Base-by-base conservation (phyloP, 2,797 vertebrate genomes). In the Silurus lanzhouensis region DNA sequence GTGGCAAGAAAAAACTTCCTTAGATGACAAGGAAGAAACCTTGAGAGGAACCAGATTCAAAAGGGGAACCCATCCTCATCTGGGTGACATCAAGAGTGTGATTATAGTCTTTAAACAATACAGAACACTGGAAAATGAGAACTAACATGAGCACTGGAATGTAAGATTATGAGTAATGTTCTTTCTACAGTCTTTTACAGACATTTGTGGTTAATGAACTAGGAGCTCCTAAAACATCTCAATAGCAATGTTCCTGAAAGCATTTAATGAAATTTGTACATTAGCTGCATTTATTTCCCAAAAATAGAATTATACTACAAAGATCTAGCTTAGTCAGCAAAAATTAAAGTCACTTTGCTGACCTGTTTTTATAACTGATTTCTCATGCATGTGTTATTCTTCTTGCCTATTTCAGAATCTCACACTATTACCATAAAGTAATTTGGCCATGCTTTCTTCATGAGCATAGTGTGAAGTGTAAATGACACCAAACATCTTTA, bases 371-470 rank as follows among this genome's bases (percentile, higher is more conserved):
- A 72, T 57, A 52, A 14, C 27, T 48, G 27, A 82, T 67, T 84
- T 78, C 72, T 80, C 88, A 86, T 79, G 1, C 72, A 20, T 72
- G 68, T 88, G 86, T 70, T 81, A 86, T 84, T 84, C 57, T 66
- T 77, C 52, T 67, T 20, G 72, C 71, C 60, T 86, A 79, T 89
- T 87, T 86, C 60, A 82, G 83, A 77, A 89, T 82, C 67, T 89
- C 79, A 76, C 68, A 83, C 81, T 83, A 77, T 86, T 70, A 80
- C 82, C 79, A 87, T 70, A 76, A 64, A 63, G 15, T 70, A 48
- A 63, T 78, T 61, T 52, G n/a, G 44, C 38, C 38, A 19, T 77
- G 17, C 7, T 15, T 13, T 27, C 66, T 78, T 83, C 38, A 83
- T 80, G 72, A 76, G 79, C 66, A 63, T 52, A 19, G 82, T 71